Base-by-base conservation (phyloP, 2,888 invertebrate genomes). In the Campoplex nolae region DNA sequence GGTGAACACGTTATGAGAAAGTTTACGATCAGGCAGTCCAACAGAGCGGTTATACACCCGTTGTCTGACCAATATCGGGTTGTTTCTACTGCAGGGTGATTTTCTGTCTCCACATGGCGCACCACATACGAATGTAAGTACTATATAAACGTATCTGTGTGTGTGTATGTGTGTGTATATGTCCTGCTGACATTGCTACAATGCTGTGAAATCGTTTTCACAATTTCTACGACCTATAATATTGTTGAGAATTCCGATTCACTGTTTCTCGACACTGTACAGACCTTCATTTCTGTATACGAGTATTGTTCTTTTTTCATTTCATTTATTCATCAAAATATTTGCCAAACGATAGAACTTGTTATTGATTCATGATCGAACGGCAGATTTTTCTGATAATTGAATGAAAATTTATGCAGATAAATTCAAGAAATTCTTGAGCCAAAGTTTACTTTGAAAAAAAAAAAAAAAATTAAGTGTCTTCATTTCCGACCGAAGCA, bases 1-100 rank as follows among this genome's bases (percentile, higher is more conserved):
- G 42, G 54, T 65, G 58, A 65, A 54, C 75, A 48, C 56, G 67
- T 56, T 70, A 65, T 45, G 65, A 58, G 35, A 75, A 82, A 71
- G 73, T 80, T 87, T 83, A 77, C 71, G 84, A 81, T 32, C 70
- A 32, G 51, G 48, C 32, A 73, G 58, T 83, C 71, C 35, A 18
- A 62, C 45, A 75, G n/a, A 65, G 42, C 42, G 13, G 68, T 68
- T 70, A 68, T 42, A 62, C 70, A 42, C 45, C 32, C 9, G 51
- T 82, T 80, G 85, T 84, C 84, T 84, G 76, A 73, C 70, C 78
- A 83, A 84, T 81, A 80, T 81, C 42, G 78, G 71, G 73, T 45
- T 54, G 73, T 84, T 82, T 83, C 81, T 79, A 82, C 84, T 84
- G 42, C 38, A 48, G 51, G 23, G 16, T 48, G 51, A 77, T 38